phyloP scores from a whole-genome alignment of 1,140 invertebrate genomes.

The Melanaphis sacchari region DNA sequence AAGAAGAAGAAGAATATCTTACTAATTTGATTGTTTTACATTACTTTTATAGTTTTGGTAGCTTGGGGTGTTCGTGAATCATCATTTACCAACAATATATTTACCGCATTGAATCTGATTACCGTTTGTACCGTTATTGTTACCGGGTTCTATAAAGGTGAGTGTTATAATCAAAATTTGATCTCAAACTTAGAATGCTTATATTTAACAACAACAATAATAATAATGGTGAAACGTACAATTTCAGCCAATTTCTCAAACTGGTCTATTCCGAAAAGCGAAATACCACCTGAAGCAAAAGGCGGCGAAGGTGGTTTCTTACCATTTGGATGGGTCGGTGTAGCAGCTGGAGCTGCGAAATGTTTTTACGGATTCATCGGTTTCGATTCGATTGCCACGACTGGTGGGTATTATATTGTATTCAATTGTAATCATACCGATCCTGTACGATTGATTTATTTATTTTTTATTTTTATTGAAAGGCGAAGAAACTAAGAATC shows the following conservation, averaged over 20 bases:
- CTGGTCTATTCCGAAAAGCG: slow-evolving; percentile 64
- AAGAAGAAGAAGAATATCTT: no score
- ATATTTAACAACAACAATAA: background rate
- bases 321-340: slow-evolving; percentile 81
- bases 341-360: slow-evolving; percentile 82
- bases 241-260: slow-evolving; percentile 65
- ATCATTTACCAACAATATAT: slow-evolving; percentile 86
- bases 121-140: slow-evolving; percentile 85
- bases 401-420: slow-evolving; percentile 66
- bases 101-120: slow-evolving; percentile 83
- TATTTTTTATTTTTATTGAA: background rate
- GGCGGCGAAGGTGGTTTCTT: slow-evolving; percentile 76
- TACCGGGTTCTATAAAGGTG: slow-evolving; percentile 84
- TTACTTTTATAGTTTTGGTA: slow-evolving; percentile 69
- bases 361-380: slow-evolving; percentile 91
- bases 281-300: slow-evolving; percentile 67
- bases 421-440: background rate
- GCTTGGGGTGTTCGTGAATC: slow-evolving; percentile 88
- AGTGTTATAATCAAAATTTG: background rate
- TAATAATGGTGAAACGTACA: background rate
- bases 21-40: background rate
- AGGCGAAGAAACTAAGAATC: slow-evolving; percentile 72
- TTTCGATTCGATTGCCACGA: slow-evolving; percentile 85
- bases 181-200: background rate
- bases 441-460: background rate